Conservation (phyloP, 2,797 vertebrate genomes). For the Rhinoraja longicauda region DNA sequence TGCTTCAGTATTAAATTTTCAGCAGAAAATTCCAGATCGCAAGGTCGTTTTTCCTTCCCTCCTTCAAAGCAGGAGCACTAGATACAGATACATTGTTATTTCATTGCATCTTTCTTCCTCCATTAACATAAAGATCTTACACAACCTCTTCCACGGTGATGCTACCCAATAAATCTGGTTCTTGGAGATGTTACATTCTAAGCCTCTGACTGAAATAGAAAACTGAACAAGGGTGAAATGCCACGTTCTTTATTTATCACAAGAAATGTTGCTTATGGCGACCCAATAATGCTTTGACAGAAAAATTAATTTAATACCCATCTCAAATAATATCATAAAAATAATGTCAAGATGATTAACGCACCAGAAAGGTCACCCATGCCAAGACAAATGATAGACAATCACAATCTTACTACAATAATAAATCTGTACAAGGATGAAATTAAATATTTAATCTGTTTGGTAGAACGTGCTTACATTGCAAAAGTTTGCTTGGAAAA, state of each 20-base stretch:
- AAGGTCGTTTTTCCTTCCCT: not conserved
- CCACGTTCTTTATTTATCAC: not conserved
- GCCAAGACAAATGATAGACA: conserved; percentile 23
- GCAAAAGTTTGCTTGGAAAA: not conserved
- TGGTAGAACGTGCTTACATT: conserved; percentile 14
- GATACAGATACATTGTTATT: not conserved
- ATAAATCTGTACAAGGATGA: conserved; percentile 17
- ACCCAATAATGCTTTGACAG: not conserved
- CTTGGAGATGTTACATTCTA: not conserved
- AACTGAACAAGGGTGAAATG: not conserved
- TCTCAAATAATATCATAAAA: conserved; percentile 10
- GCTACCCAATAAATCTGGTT: not conserved
- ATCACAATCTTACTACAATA: not conserved
- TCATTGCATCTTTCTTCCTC: not conserved
- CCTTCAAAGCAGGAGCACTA: not conserved
- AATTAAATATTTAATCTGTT: conserved; percentile 18
- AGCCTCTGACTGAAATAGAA: not conserved
- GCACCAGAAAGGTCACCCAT: not conserved
- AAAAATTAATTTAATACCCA: conserved; percentile 15
- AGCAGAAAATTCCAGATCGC: not conserved
- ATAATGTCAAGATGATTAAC: conserved; percentile 29
- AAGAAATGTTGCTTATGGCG: conserved; percentile 4
- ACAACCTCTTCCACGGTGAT: not conserved
- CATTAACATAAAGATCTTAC: not conserved
- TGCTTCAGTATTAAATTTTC: not conserved